These are phyloP conservation scores for Dicyrtoma fusca DNA, from an alignment of 2,888 invertebrate species.

Conservation along the genomic window DNA sequence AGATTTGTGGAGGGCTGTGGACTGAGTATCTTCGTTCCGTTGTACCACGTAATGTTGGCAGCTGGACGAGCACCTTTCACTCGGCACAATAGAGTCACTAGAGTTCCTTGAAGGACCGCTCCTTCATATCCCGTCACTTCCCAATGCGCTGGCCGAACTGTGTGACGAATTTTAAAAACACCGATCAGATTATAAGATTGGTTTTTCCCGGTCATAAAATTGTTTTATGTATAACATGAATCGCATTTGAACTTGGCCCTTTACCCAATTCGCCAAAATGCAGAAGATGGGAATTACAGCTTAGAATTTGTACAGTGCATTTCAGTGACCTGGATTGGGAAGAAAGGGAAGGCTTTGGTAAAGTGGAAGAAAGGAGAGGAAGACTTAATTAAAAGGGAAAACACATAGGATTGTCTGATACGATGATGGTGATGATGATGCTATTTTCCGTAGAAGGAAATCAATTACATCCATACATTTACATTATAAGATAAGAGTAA, in stretches of 20 bases:
- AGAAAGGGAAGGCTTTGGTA: not conserved
- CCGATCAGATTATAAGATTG: not conserved
- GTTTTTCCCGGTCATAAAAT: too few relatives aligned
- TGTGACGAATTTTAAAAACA: conserved; percentile 1
- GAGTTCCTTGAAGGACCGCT: conserved; percentile 78
- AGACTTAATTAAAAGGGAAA: not conserved
- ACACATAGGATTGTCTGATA: not conserved
- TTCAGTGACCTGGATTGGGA: not conserved
- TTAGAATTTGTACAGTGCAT: too few relatives aligned
- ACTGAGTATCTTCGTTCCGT: conserved; percentile 66
- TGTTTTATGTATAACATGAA: too few relatives aligned
- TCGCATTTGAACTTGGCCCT: conserved; percentile 3
- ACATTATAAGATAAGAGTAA: conserved; percentile 17
- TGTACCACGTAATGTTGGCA: conserved; percentile 83
- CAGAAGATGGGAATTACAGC: too few relatives aligned
- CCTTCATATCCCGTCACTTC: conserved; percentile 75
- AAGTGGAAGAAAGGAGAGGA: not conserved
- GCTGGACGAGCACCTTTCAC: conserved; percentile 81
- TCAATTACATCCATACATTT: conserved; percentile 9
- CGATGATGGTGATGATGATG: not conserved
- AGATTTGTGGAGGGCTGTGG: conserved; percentile 57
- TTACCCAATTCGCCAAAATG: too few relatives aligned
- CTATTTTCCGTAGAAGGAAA: conserved; percentile 19
- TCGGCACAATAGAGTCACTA: conserved; percentile 75
- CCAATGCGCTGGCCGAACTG: conserved; percentile 80